Conservation (phyloP, 2,888 invertebrate species). For the Drosophila picticornis region DNA sequence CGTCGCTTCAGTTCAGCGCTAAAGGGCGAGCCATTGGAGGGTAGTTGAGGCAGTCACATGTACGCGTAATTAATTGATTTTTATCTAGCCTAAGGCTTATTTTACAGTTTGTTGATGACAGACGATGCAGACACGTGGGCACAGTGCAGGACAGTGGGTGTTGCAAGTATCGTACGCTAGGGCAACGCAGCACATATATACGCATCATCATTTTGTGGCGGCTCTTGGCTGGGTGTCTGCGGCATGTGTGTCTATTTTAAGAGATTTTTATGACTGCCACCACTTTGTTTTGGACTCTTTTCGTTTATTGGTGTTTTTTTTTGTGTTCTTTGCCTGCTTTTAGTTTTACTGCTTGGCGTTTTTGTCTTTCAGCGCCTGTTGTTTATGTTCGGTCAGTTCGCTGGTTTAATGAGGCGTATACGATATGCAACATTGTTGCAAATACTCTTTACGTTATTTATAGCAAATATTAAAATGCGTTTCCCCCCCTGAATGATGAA, state of each 20-base stretch:
- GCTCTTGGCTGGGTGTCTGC: constrained; percentile 29
- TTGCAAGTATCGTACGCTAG: not conserved
- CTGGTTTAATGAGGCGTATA: constrained; percentile 63
- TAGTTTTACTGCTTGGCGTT: constrained; percentile 35
- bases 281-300: constrained; percentile 49
- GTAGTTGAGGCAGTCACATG: constrained; percentile 59
- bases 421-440: constrained; percentile 55
- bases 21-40: constrained; percentile 23
- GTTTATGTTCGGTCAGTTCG: constrained; percentile 58
- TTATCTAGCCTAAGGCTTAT: constrained; percentile 83
- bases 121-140: constrained; percentile 70
- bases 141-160: constrained; percentile 18
- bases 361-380: constrained; percentile 46
- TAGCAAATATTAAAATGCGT: constrained; percentile 19
- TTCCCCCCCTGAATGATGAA: not conserved
- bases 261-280: constrained; percentile 65
- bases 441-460: constrained; percentile 13
- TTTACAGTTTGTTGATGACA: constrained; percentile 82
- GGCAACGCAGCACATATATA: constrained; percentile 7
- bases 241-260: constrained; percentile 71
- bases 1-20: constrained; percentile 54
- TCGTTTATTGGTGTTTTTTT: constrained; percentile 14
- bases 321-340: constrained; percentile 25
- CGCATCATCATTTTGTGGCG: constrained; percentile 29
- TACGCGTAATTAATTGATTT: constrained; percentile 84